Evolutionary conservation across 2,888 invertebrate genomes (phyloP).

Genomic region (Xylota sylvarum): DNA sequence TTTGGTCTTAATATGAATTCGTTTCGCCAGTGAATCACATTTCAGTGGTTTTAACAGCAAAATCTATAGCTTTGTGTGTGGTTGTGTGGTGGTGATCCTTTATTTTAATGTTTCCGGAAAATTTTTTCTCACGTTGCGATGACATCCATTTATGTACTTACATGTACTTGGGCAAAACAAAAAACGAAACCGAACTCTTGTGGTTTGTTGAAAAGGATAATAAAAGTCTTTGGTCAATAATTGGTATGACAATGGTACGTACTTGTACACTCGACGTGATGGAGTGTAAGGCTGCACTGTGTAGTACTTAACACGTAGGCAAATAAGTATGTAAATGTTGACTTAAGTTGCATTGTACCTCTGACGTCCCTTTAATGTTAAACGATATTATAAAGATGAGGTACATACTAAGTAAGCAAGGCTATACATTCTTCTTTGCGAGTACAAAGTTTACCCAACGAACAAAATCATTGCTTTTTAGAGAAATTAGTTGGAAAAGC

Average conservation of each 20-base stretch:
- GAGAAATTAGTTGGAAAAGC: no score
- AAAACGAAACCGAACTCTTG: neutral
- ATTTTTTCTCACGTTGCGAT: conserved; percentile 27
- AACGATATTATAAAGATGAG: no score
- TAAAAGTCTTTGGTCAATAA: conserved; percentile 3
- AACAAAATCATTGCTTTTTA: no score
- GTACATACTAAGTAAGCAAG: no score
- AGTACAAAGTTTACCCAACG: no score
- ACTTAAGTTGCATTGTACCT: neutral
- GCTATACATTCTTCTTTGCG: no score
- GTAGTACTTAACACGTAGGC: conserved; percentile 8
- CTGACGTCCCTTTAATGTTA: neutral
- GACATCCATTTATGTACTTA: neutral
- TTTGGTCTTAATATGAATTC: conserved; percentile 36
- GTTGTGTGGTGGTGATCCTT: conserved; percentile 21
- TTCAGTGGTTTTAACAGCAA: conserved; percentile 33
- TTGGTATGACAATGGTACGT: neutral
- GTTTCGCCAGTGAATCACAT: conserved; percentile 54
- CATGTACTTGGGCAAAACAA: neutral
- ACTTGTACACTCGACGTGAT: neutral
- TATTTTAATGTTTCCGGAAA: conserved; percentile 34
- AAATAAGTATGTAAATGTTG: conserved; percentile 11
- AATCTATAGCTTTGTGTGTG: conserved; percentile 2
- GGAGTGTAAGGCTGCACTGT: conserved; percentile 1
- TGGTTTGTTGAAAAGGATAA: conserved; percentile 9